Conservation (phyloP, 1,140 invertebrate species). For the Palaemon carinicauda region DNA sequence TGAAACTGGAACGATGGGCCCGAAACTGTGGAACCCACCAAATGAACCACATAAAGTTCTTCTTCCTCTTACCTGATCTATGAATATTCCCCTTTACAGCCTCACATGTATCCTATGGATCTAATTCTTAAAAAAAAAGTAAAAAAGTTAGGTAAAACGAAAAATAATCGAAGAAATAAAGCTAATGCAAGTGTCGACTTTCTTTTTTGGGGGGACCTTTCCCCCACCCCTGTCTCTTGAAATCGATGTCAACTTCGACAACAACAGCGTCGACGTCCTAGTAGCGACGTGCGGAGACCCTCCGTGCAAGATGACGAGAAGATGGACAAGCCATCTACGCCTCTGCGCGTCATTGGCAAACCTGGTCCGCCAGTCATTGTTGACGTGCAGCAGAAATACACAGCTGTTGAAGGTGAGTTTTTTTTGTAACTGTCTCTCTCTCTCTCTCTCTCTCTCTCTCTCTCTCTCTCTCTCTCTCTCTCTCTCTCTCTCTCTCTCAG, state of each 20-base stretch:
- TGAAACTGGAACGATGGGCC: too few relatives aligned
- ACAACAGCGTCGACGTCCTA: conserved; percentile 81
- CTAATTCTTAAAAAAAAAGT: too few relatives aligned
- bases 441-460: neutral
- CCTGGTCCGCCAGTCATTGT: conserved; percentile 85
- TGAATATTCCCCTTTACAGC: too few relatives aligned
- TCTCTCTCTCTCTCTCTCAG: too few relatives aligned
- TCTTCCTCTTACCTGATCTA: too few relatives aligned
- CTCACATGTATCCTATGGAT: too few relatives aligned
- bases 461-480: neutral
- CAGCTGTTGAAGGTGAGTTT: conserved; percentile 88
- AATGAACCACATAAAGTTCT: too few relatives aligned
- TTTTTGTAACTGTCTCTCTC: too few relatives aligned
- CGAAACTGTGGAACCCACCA: too few relatives aligned
- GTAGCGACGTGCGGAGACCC: conserved; percentile 82
- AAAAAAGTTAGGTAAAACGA: too few relatives aligned
- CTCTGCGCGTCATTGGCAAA: conserved; percentile 78
- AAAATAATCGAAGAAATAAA: too few relatives aligned
- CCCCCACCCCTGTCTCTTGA: neutral
- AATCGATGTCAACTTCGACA: neutral
- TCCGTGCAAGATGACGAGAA: conserved; percentile 89
- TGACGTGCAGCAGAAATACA: conserved; percentile 88
- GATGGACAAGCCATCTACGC: conserved; percentile 90
- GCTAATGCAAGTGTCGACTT: too few relatives aligned
- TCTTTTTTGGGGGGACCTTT: neutral